phyloP scores from a whole-genome alignment of 2,113 vertebrate species.

The rabbit (Oryctolagus cuniculus) region mOryCun1.1 NC_091434.1:150238501-150239000 shows the following conservation, averaged over 20 bases:
- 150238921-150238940: conserved; percentile 68
- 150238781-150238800: conserved; percentile 15
- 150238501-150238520: conserved; percentile 85
- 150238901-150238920: conserved; percentile 60
- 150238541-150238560: conserved; percentile 86
- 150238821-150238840: conserved; percentile 4
- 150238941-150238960: conserved; percentile 47
- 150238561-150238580: conserved; percentile 86
- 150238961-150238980: conserved; percentile 69
- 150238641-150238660: conserved; percentile 85
- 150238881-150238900: conserved; percentile 60
- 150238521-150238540: conserved; percentile 80
- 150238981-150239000: conserved; percentile 58
- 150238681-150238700: conserved; percentile 45
- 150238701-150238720: background rate
- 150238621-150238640: conserved; percentile 82
- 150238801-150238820: conserved; percentile 34
- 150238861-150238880: conserved; percentile 72
- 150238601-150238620: conserved; percentile 81
- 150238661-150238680: conserved; percentile 79
- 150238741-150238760: conserved; percentile 25
- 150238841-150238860: conserved; percentile 11
- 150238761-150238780: background rate
- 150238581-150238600: conserved; percentile 87
- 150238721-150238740: conserved; percentile 54